phyloP scores from a whole-genome alignment of 2,113 vertebrate species.

The Vidua macroura region DNA sequence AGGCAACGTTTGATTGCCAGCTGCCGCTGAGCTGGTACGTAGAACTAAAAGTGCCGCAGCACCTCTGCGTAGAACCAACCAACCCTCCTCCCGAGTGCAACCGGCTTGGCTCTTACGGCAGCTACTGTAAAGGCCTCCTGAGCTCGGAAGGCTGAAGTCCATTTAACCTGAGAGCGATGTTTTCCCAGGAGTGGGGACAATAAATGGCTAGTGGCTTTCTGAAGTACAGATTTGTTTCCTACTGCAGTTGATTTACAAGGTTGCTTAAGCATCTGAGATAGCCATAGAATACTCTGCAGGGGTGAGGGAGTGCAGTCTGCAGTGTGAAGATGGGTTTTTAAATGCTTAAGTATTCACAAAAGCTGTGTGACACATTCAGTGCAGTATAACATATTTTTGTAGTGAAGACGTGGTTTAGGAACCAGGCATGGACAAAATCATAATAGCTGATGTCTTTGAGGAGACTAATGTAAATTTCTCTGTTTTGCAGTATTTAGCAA shows the following conservation, averaged over 20 bases:
- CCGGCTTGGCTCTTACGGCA: background rate
- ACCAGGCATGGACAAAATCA: background rate
- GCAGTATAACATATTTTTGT: background rate
- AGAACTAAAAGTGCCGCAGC: background rate
- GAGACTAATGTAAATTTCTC: background rate
- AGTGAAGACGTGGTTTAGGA: background rate
- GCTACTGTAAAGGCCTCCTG: background rate
- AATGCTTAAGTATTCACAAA: background rate
- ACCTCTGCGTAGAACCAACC: fast-evolving
- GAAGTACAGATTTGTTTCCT: background rate
- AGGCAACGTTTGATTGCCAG: fast-evolving
- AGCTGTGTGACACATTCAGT: background rate
- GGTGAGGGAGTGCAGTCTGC: background rate
- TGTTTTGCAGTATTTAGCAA: background rate
- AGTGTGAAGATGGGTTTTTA: background rate
- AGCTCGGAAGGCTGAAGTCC: background rate
- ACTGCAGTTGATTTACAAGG: background rate
- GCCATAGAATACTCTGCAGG: background rate
- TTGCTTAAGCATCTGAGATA: background rate
- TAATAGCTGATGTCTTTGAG: background rate
- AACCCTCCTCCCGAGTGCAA: fast-evolving
- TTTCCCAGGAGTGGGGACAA: background rate
- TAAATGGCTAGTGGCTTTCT: background rate
- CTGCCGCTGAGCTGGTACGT: fast-evolving
- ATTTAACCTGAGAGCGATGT: background rate